phyloP scores from a whole-genome alignment of 2,888 invertebrate genomes.

The Andrena dorsata region DNA sequence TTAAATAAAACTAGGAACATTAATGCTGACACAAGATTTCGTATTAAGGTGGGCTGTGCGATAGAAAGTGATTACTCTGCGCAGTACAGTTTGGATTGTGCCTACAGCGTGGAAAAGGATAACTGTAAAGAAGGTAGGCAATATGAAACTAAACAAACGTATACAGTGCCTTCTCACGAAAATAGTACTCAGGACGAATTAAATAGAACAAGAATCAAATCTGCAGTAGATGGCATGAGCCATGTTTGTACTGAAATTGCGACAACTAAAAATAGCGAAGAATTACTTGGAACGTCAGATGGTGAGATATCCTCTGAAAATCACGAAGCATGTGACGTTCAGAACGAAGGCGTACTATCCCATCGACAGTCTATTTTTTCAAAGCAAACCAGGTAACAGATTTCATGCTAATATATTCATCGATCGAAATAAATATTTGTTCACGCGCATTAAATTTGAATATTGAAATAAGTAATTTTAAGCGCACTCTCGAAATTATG shows the following conservation, averaged over 20 bases:
- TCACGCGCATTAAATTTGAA: background rate
- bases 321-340: conserved; percentile 88
- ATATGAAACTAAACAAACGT: conserved; percentile 52
- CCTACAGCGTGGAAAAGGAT: conserved; percentile 24
- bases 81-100: conserved; percentile 39
- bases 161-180: conserved; percentile 56
- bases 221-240: conserved; percentile 45
- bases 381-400: conserved; percentile 80
- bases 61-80: conserved; percentile 29
- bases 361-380: conserved; percentile 84
- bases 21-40: conserved; percentile 16
- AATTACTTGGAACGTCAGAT: conserved; percentile 81
- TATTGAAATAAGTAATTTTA: background rate
- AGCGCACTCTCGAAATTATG: background rate
- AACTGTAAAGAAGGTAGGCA: conserved; percentile 41
- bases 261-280: conserved; percentile 33
- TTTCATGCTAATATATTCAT: background rate
- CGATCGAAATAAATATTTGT: background rate
- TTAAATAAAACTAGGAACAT: conserved; percentile 24
- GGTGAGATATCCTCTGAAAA: conserved; percentile 87
- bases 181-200: conserved; percentile 50
- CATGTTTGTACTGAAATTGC: conserved; percentile 36
- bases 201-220: conserved; percentile 53
- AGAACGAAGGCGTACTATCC: conserved; percentile 83
- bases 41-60: conserved; percentile 24